Conservation (phyloP, 23 tunicate genomes). For the Clavelina lepadiformis region DNA sequence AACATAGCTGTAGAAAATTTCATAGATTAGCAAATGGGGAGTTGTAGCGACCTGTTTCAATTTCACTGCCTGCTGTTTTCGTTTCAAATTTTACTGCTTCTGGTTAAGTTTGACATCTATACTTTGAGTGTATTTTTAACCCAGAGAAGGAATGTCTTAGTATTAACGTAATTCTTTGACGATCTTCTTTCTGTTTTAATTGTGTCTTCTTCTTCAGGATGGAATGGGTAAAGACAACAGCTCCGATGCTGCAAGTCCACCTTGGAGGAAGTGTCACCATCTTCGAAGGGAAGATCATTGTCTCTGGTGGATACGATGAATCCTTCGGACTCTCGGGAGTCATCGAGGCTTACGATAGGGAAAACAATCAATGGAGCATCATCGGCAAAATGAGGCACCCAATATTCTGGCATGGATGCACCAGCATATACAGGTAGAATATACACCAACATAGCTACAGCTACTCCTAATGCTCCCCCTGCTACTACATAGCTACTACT, state of each 20-base stretch:
- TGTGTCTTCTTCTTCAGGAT: slow-evolving; percentile 7
- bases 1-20: no score
- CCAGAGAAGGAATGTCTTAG: no score
- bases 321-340: slow-evolving; percentile 59
- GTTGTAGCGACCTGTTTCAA: no score
- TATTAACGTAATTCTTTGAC: neutral
- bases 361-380: slow-evolving; percentile 45
- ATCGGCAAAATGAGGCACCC: slow-evolving; percentile 74
- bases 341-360: slow-evolving; percentile 67
- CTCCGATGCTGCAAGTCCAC: slow-evolving; percentile 80
- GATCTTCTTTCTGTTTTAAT: neutral
- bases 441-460: no score
- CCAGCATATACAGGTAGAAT: slow-evolving; percentile 89
- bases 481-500: no score
- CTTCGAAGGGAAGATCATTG: slow-evolving; percentile 55
- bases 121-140: no score
- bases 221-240: slow-evolving; percentile 37
- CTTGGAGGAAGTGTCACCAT: slow-evolving; percentile 82
- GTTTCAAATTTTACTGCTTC: no score
- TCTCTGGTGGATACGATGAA: slow-evolving; percentile 96
- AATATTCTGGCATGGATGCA: slow-evolving; percentile 93
- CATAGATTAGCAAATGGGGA: no score
- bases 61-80: no score
- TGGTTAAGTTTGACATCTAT: no score
- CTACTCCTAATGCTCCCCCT: no score